phyloP scores from a whole-genome alignment of 1,140 invertebrate genomes.

The Epicauta chinensis region DNA sequence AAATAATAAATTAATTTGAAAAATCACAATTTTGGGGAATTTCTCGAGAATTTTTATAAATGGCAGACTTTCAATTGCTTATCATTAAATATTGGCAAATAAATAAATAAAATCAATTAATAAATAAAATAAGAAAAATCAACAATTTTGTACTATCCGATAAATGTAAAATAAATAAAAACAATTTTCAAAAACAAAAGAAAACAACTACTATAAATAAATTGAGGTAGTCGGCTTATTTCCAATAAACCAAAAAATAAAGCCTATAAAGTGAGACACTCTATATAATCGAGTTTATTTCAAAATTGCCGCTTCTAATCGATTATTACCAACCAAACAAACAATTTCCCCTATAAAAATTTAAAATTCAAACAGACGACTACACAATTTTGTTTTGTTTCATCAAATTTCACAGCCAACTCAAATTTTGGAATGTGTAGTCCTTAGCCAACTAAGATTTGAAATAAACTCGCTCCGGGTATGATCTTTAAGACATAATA shows the following conservation, averaged over 20 bases:
- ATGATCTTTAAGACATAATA: slow-evolving; percentile 20
- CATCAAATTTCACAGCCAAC: slow-evolving; percentile 8
- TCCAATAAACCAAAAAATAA: too few relatives aligned
- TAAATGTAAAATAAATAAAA: slow-evolving; percentile 14
- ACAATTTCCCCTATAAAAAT: too few relatives aligned
- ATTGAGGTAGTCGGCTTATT: slow-evolving; percentile 19
- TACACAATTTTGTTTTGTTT: background rate
- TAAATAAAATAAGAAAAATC: slow-evolving; percentile 4
- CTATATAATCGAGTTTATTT: too few relatives aligned
- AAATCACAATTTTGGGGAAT: background rate
- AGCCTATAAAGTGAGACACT: too few relatives aligned
- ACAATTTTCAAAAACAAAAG: slow-evolving; percentile 15
- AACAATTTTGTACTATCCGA: slow-evolving; percentile 21
- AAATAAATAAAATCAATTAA: slow-evolving; percentile 20
- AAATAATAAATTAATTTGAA: background rate
- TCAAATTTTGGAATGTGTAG: background rate
- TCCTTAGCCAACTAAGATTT: slow-evolving; percentile 6
- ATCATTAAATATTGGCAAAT: slow-evolving; percentile 15
- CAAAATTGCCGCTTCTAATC: too few relatives aligned
- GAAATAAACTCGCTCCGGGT: background rate
- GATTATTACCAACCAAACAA: too few relatives aligned
- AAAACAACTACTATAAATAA: slow-evolving; percentile 14
- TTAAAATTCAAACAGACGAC: background rate
- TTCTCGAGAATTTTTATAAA: slow-evolving; percentile 1
- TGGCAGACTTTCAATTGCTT: slow-evolving; percentile 18